phyloP scores from a whole-genome alignment of 2,113 vertebrate species.

The Nothobranchius kuhntae region DNA sequence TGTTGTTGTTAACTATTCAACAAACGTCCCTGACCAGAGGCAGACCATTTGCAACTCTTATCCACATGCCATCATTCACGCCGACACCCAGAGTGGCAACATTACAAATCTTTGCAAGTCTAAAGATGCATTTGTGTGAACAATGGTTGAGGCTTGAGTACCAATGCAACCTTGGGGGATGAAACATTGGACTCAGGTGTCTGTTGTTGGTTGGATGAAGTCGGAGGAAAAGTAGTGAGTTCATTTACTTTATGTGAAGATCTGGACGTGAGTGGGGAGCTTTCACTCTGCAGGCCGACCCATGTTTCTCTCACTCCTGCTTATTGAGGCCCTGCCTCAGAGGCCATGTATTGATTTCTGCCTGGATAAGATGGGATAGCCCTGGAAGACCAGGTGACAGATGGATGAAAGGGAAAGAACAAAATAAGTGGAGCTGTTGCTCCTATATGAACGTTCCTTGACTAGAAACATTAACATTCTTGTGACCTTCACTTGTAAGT shows the following conservation, averaged over 20 bases:
- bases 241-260: slow-evolving; percentile 70
- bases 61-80: slow-evolving; percentile 10
- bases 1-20: no score
- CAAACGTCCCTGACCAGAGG: background rate
- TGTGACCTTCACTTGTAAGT: slow-evolving; percentile 18
- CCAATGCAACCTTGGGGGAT: slow-evolving; percentile 55
- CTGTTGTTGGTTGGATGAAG: slow-evolving; percentile 67
- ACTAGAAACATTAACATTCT: slow-evolving; percentile 43
- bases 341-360: slow-evolving; percentile 75
- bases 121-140: slow-evolving; percentile 39
- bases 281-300: slow-evolving; percentile 58
- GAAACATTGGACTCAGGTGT: slow-evolving; percentile 48
- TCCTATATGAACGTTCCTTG: slow-evolving; percentile 26
- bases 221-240: slow-evolving; percentile 68
- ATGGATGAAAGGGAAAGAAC: slow-evolving; percentile 62
- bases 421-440: slow-evolving; percentile 58
- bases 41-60: background rate
- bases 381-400: slow-evolving; percentile 65
- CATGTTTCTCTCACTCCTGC: slow-evolving; percentile 69
- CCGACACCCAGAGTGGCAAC: slow-evolving; percentile 7
- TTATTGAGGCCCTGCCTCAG: slow-evolving; percentile 73
- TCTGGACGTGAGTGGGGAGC: slow-evolving; percentile 20
- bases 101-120: slow-evolving; percentile 1
- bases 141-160: slow-evolving; percentile 38
- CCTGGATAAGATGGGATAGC: slow-evolving; percentile 74